Base-by-base conservation (phyloP, 2,888 invertebrate genomes). In the Drosophila infuscata region DNA sequence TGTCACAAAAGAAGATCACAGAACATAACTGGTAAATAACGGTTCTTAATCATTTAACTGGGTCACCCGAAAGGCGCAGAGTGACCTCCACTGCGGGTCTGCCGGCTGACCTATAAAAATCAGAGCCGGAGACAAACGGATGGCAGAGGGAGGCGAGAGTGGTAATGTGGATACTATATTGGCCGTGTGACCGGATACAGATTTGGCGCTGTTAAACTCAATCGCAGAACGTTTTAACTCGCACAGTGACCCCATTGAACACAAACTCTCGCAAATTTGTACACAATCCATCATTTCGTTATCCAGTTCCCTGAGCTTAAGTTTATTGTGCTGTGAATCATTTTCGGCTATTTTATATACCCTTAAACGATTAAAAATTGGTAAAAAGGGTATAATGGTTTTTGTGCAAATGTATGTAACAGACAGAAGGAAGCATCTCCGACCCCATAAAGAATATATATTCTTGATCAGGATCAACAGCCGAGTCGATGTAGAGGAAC, bases 211-310 rank as follows among this genome's bases (percentile, higher is more conserved):
- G 75, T 78, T 83, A 83, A 82, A 70, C 86, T 60, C 67, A 69
- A 65, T 56, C 29, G 74, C 43, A 88, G 85, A 86, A 86, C 85
- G 89, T 89, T 86, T 86, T 90, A 86, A 86, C 85, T 89, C 90
- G 79, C 70, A 70, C 82, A 74, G 81, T 86, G 85, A 89, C 85
- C 85, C 67, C 79, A 76, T 78, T 88, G 81, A 69, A 63, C 68
- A 56, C 41, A 51, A 20, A 52, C 5, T 56, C 57, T 64, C 41
- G 68, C 57, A 68, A 33, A 69, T 48, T 43, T 36, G 15, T 20
- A 43, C 15, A 41, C 52, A 60, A 62, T 54, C 9, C 36, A 51
- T 46, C 38, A 43, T 29, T 20, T 38, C 29, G 38, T 20, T 12
- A 29, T 9, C 33, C 17, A 20, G 9, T 5, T 51, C n/a, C 32